A percentile compares a stretch with the other conserved stretches of the same genome.
Conservation (phyloP, 2,113 vertebrate genomes). For the Nibea albiflora region DNA sequence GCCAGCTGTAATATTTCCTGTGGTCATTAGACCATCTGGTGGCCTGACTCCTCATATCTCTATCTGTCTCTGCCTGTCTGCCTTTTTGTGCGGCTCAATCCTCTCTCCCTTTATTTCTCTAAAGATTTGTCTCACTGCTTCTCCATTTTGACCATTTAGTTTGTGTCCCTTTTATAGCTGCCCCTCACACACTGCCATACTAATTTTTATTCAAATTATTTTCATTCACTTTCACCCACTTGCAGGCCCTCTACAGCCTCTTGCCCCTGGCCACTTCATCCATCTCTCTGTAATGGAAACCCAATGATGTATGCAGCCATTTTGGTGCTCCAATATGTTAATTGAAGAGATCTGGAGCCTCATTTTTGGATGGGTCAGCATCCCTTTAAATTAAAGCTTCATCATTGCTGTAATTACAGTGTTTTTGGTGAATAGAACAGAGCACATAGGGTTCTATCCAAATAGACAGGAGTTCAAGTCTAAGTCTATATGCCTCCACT, state of each 20-base stretch:
- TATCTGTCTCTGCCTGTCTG: slow-evolving; percentile 29
- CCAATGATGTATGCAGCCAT: slow-evolving; percentile 57
- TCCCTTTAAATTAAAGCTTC: slow-evolving; percentile 59
- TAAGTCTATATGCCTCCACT: background rate
- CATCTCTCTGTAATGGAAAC: slow-evolving; percentile 52
- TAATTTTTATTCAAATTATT: background rate
- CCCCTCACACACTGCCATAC: background rate
- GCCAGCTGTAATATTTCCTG: slow-evolving; percentile 81
- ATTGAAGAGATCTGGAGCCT: slow-evolving; percentile 43
- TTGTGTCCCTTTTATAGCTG: background rate
- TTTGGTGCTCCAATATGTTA: slow-evolving; percentile 52
- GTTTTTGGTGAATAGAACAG: slow-evolving; percentile 4
- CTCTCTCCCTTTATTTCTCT: background rate
- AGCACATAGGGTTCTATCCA: background rate
- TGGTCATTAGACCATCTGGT: slow-evolving; percentile 81
- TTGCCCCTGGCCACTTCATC: slow-evolving; percentile 48
- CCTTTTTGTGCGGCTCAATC: slow-evolving; percentile 14
- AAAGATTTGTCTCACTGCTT: background rate
- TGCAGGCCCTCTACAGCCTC: slow-evolving; percentile 1
- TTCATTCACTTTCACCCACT: slow-evolving; percentile 6
- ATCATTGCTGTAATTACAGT: slow-evolving; percentile 25
- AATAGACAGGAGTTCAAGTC: slow-evolving; percentile 13
- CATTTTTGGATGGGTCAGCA: slow-evolving; percentile 47
- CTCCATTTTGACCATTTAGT: background rate
- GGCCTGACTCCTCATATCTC: slow-evolving; percentile 66